These are phyloP conservation scores for Syrrhaptes paradoxus DNA, from an alignment of 2,113 vertebrate genomes.

Conservation along the genomic window DNA sequence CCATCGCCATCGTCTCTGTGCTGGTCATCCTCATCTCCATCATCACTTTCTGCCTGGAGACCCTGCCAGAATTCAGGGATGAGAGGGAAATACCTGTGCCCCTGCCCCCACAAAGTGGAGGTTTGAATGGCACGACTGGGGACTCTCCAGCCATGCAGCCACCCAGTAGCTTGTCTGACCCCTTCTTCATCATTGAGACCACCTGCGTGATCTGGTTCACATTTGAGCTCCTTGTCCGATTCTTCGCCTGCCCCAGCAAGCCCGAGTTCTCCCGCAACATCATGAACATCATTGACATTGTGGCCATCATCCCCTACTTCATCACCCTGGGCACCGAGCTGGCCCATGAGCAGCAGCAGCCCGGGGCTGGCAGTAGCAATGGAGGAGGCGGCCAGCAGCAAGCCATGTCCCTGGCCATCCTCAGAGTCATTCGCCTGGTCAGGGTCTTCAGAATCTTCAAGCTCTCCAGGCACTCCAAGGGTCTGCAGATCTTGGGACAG, in stretches of 20 bases:
- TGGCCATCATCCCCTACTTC: constrained; percentile 97
- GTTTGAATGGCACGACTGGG: constrained; percentile 18
- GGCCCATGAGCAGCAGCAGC: constrained; percentile 85
- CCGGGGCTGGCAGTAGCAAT: constrained; percentile 27
- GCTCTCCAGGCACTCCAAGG: constrained; percentile 94
- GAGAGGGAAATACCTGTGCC: constrained; percentile 82
- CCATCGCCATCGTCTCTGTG: constrained; percentile 94
- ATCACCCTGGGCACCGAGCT: constrained; percentile 95
- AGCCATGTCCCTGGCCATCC: constrained; percentile 96
- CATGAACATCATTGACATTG: constrained; percentile 97
- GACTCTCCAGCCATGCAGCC: constrained; percentile 71
- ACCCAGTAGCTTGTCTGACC: constrained; percentile 85
- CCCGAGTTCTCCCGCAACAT: constrained; percentile 91
- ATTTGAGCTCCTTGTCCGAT: constrained; percentile 93
- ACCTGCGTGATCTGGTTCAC: constrained; percentile 98
- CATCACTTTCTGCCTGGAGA: constrained; percentile 96
- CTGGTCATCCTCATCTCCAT: constrained; percentile 97
- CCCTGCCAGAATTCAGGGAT: constrained; percentile 92
- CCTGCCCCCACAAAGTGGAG: constrained; percentile 7
- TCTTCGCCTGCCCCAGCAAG: constrained; percentile 95
- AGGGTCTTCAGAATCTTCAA: constrained; percentile 97
- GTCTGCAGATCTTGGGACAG: constrained; percentile 95
- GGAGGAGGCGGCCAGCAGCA: constrained; percentile 86
- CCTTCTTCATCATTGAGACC: constrained; percentile 96
- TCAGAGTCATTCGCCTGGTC: constrained; percentile 92